Evolutionary conservation across 2,797 vertebrate genomes (phyloP).

Genomic region (Helicolenus hilgendorfi): DNA sequence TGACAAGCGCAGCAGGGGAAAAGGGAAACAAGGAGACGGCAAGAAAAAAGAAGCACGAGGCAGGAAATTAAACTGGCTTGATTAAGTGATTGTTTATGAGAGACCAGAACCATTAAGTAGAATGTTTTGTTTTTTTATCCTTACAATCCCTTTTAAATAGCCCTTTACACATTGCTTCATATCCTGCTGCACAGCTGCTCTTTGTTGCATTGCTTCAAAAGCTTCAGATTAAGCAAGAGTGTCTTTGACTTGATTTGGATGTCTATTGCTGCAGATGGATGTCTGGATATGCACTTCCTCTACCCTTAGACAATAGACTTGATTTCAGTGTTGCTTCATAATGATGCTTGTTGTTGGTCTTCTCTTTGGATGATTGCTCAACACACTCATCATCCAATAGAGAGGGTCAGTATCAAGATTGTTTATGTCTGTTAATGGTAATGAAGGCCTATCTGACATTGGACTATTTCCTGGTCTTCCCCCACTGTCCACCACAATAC

Average conservation of each 20-base stretch:
- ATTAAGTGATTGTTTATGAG: conserved; percentile 48
- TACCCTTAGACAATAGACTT: neutral
- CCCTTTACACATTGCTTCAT: conserved; percentile 19
- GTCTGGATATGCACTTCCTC: neutral
- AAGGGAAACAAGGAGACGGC: neutral
- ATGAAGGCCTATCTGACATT: neutral
- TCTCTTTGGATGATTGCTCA: neutral
- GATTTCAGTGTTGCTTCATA: neutral
- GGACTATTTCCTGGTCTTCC: neutral
- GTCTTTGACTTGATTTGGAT: neutral
- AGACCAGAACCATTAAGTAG: conserved; percentile 20
- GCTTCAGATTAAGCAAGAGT: conserved; percentile 8
- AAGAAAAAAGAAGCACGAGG: neutral
- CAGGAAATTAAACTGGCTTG: conserved; percentile 47
- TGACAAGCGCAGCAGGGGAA: conserved; percentile 9
- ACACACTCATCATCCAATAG: neutral
- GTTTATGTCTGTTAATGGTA: neutral
- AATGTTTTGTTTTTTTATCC: conserved; percentile 28
- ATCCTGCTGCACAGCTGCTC: conserved; percentile 58
- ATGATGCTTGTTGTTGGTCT: neutral
- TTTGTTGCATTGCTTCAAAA: conserved; percentile 31
- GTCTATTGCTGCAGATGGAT: neutral
- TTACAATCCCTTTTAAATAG: conserved; percentile 21
- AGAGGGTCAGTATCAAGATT: neutral
- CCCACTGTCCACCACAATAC: no score